phyloP scores from a whole-genome alignment of 1,140 invertebrate genomes.

The Anagrus nilaparvatae region DNA sequence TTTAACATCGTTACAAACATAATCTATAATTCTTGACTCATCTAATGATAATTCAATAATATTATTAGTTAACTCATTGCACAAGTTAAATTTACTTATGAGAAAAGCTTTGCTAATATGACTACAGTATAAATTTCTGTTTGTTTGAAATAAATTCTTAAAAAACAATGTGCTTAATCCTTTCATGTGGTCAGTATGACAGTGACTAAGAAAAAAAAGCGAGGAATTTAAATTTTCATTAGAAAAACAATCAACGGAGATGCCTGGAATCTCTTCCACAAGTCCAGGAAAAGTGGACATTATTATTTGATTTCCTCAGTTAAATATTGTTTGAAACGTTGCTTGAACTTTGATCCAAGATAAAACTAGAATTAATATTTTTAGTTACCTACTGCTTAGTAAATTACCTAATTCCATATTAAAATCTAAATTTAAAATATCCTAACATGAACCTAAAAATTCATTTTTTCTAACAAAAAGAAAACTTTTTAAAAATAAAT shows the following conservation, averaged over 20 bases:
- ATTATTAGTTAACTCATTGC: conserved; percentile 16
- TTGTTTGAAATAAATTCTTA: conserved; percentile 13
- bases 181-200: conserved; percentile 55
- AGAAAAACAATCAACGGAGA: conserved; percentile 53
- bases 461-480: too few species aligned
- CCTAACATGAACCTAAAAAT: too few species aligned
- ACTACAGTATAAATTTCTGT: conserved; percentile 34
- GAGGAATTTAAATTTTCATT: conserved; percentile 39
- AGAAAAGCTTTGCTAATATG: conserved; percentile 29
- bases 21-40: conserved; percentile 23
- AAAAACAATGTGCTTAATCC: conserved; percentile 41
- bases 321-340: too few species aligned
- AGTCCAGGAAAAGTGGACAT: conserved; percentile 51
- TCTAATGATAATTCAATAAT: conserved; percentile 5
- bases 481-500: too few species aligned
- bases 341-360: too few species aligned
- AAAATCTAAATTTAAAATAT: too few species aligned
- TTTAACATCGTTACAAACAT: conserved; percentile 18
- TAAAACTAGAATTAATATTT: too few species aligned
- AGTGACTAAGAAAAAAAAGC: conserved; percentile 58
- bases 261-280: conserved; percentile 50
- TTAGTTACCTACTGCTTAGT: too few species aligned
- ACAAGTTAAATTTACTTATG: conserved; percentile 12
- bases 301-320: too few species aligned
- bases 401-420: too few species aligned